A percentile compares a stretch with the other conserved stretches of the same genome.
phyloP scores from a whole-genome alignment of 2,797 vertebrate species.

The Trachurus trachurus region DNA sequence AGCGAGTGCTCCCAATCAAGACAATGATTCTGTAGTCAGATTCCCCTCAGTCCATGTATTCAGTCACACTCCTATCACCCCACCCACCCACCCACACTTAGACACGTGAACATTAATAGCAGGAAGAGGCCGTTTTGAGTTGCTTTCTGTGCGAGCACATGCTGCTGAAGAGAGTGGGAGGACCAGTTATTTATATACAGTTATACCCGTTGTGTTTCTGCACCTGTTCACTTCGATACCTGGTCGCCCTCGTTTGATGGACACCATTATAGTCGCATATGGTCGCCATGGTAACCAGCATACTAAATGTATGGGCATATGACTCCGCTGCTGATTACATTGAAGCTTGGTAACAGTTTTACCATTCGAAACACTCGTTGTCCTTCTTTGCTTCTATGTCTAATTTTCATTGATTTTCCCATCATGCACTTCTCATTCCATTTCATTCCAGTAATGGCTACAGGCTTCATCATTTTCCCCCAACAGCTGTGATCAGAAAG shows the following conservation, averaged over 20 bases:
- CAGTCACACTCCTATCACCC: conserved; percentile 38
- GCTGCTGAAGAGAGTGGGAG: conserved; percentile 35
- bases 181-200: conserved; percentile 55
- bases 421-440: conserved; percentile 6
- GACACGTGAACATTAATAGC: conserved; percentile 11
- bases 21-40: conserved; percentile 55
- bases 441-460: conserved; percentile 27
- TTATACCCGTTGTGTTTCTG: conserved; percentile 23
- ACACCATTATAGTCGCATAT: conserved; percentile 48
- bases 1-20: conserved; percentile 59
- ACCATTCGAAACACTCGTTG: neutral
- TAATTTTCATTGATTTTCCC: neutral
- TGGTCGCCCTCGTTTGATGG: conserved; percentile 34
- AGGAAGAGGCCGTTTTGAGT: conserved; percentile 29
- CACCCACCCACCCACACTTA: conserved; percentile 20
- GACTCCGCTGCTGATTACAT: conserved; percentile 6
- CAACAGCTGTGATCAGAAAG: conserved; percentile 33
- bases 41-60: conserved; percentile 32
- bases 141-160: conserved; percentile 17
- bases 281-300: conserved; percentile 76
- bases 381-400: neutral
- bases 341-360: neutral
- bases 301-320: conserved; percentile 36
- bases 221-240: conserved; percentile 50
- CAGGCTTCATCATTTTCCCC: conserved; percentile 14